These are phyloP conservation scores for Rhodinocichla rosea DNA, from an alignment of 2,113 vertebrate species.

Conservation along the genomic window DNA sequence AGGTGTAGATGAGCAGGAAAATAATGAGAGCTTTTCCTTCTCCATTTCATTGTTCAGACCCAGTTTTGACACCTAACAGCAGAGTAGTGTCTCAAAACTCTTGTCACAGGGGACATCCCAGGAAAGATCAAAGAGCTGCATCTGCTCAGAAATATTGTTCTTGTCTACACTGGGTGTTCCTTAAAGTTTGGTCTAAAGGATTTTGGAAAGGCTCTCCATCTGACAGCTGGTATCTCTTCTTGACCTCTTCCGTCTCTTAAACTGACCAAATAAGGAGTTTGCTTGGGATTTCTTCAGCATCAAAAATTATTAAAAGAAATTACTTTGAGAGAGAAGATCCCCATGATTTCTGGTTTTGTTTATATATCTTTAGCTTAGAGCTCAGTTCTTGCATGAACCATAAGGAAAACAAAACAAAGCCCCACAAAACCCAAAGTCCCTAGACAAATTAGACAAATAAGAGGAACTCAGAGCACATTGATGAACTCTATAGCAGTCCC, in stretches of 20 bases:
- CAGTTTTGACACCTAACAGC: neutral
- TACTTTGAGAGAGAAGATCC: neutral
- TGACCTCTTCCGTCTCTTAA: neutral
- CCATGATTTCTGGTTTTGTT: neutral
- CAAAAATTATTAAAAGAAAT: constrained; percentile 4
- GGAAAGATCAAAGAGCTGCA: neutral
- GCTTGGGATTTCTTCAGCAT: neutral
- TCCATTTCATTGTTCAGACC: neutral
- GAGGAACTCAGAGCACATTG: neutral
- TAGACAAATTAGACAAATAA: constrained; percentile 25
- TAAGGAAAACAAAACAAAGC: neutral
- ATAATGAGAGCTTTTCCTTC: neutral
- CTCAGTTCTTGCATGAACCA: neutral
- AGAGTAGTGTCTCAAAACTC: neutral
- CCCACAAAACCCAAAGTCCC: neutral
- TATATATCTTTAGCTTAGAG: neutral
- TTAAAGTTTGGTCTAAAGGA: neutral
- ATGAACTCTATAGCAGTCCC: neutral
- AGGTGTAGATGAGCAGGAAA: neutral
- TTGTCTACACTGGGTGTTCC: neutral
- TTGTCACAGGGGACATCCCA: neutral
- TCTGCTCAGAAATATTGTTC: neutral
- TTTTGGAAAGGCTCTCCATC: neutral
- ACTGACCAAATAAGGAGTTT: neutral
- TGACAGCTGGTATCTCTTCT: neutral